Conservation (phyloP, 2,797 vertebrate species). For the Morus bassanus region DNA sequence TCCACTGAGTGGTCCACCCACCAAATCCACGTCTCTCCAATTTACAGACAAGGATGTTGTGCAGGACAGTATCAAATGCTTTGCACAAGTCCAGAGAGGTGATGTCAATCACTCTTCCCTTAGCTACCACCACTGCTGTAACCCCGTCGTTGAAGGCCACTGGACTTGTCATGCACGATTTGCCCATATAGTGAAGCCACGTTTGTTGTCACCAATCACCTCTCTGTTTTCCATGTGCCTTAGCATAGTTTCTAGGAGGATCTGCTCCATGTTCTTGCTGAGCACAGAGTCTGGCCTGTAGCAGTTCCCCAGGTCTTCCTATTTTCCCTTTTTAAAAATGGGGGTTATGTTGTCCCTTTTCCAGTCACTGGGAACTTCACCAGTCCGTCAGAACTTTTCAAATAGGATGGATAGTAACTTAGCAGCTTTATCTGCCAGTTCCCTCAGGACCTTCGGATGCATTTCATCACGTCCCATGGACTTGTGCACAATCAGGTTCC, state of each 20-base stretch:
- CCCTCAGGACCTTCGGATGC: neutral
- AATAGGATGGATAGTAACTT: too few species aligned
- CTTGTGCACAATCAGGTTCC: neutral
- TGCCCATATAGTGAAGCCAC: neutral
- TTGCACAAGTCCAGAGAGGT: too few species aligned
- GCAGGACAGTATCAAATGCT: too few species aligned
- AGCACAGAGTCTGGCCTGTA: neutral
- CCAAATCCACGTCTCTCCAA: too few species aligned
- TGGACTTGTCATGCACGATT: neutral
- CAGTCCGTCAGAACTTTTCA: neutral
- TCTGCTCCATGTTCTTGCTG: neutral
- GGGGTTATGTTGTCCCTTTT: neutral
- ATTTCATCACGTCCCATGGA: neutral
- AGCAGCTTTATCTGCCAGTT: neutral
- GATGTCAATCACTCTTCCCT: too few species aligned
- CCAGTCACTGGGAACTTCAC: neutral
- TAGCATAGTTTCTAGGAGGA: neutral
- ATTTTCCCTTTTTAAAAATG: too few species aligned
- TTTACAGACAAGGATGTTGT: too few species aligned
- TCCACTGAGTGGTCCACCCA: neutral
- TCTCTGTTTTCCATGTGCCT: neutral
- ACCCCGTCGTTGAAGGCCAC: neutral
- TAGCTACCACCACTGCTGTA: too few species aligned
- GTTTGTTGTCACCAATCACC: neutral
- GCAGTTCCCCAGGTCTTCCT: too few species aligned